These are phyloP conservation scores for Melanotaenia parkinsoni DNA, from an alignment of 2,797 vertebrate genomes.

Conservation along the genomic window DNA sequence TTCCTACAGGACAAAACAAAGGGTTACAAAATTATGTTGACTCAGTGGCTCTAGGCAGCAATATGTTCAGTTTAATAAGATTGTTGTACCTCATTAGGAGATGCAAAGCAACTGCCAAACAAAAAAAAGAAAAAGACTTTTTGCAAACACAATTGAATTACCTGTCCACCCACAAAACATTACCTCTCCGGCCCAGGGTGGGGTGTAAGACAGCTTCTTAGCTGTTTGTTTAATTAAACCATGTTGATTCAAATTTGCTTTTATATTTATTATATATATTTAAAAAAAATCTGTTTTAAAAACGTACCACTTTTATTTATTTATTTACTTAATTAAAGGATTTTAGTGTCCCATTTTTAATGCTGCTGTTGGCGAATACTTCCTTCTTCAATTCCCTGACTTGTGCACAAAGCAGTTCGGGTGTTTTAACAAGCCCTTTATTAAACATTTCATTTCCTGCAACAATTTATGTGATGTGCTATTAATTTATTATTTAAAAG, in stretches of 20 bases:
- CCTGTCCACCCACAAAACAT: slow-evolving; percentile 9
- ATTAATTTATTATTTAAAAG: not conserved
- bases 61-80: slow-evolving; percentile 52
- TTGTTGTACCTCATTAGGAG: slow-evolving; percentile 52
- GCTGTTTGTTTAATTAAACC: not conserved
- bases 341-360: not conserved
- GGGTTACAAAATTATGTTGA: slow-evolving; percentile 18
- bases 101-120: slow-evolving; percentile 34
- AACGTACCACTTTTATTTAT: not conserved
- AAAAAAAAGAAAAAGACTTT: slow-evolving; percentile 13
- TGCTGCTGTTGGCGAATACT: not conserved
- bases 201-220: not conserved
- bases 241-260: not conserved
- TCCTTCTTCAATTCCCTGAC: not conserved
- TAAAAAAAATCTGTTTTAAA: not conserved
- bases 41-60: slow-evolving; percentile 37
- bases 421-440: no score
- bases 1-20: slow-evolving; percentile 22
- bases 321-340: no score
- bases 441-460: not conserved
- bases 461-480: not conserved
- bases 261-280: not conserved
- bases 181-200: not conserved
- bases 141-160: slow-evolving; percentile 31
- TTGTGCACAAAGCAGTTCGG: no score